These are phyloP conservation scores for Phalloptychus januarius DNA, from an alignment of 2,797 vertebrate species.

Conservation along the genomic window DNA sequence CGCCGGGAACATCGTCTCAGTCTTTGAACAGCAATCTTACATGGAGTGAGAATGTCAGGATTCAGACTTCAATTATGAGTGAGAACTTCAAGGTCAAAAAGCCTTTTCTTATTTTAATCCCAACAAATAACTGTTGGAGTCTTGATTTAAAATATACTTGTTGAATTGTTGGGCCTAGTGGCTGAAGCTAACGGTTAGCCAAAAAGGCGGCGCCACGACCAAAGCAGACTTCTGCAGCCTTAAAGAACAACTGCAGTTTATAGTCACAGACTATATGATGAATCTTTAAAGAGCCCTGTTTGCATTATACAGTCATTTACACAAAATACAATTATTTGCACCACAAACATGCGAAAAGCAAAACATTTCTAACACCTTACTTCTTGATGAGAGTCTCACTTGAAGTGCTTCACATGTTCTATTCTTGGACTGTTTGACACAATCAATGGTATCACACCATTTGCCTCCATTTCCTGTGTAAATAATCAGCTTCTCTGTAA, in stretches of 20 bases:
- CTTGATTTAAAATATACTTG: not conserved
- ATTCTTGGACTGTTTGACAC: not conserved
- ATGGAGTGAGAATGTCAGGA: not conserved
- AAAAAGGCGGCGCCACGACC: not conserved
- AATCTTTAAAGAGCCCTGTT: not conserved
- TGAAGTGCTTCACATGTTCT: not conserved
- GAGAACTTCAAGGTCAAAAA: not conserved
- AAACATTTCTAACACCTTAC: not conserved
- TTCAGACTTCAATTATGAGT: not conserved
- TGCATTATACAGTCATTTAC: not conserved
- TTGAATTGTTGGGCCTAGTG: not conserved
- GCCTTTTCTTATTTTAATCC: not conserved
- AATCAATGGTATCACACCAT: not conserved
- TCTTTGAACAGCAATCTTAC: constrained; percentile 2
- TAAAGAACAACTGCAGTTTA: not conserved
- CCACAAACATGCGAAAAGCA: not conserved
- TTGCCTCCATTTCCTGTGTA: not conserved
- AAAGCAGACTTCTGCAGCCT: not conserved
- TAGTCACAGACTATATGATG: not conserved
- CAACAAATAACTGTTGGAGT: not conserved
- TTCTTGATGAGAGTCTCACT: not conserved
- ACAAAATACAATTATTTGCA: not conserved
- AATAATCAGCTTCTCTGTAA: too few relatives aligned
- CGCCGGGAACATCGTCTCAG: not conserved
- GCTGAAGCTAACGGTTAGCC: not conserved